Conservation (phyloP, 2,113 vertebrate species). For the Condylura cristata region DNA sequence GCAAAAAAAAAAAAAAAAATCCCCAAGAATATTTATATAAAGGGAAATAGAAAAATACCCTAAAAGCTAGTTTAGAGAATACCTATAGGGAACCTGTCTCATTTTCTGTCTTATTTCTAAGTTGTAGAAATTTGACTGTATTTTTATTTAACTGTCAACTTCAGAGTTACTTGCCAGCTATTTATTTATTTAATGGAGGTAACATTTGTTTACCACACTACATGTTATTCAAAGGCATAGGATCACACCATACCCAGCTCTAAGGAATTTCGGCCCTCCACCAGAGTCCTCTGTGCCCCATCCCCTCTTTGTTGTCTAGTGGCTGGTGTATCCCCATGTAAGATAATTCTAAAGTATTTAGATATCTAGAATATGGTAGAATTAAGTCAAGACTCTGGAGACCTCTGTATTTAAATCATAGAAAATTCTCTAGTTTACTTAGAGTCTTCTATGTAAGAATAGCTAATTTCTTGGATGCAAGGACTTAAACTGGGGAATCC, state of each 20-base stretch:
- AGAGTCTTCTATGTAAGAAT: neutral
- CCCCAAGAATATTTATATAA: neutral
- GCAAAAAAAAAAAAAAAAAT: constrained; percentile 36
- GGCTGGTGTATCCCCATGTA: neutral
- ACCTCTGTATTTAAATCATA: neutral
- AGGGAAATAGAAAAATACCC: neutral
- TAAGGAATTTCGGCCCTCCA: no score
- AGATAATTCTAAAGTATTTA: neutral
- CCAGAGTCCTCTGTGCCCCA: no score
- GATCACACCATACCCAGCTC: no score
- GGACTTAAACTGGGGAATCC: constrained; percentile 50
- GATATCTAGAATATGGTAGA: neutral
- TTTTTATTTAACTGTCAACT: neutral
- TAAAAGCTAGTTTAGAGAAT: neutral
- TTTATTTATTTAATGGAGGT: no score
- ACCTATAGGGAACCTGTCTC: neutral
- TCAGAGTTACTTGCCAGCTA: neutral
- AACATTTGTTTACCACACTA: no score
- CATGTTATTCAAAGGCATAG: no score
- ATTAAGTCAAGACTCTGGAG: neutral
- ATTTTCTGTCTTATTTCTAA: neutral
- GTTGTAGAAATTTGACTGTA: neutral
- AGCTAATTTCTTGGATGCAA: neutral
- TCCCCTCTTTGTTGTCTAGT: neutral
- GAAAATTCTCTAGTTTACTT: neutral